Evolutionary conservation across 2,113 vertebrate genomes (phyloP), one percentile per base, ranked within the genome.

Genomic region (Setophaga petechia): DNA sequence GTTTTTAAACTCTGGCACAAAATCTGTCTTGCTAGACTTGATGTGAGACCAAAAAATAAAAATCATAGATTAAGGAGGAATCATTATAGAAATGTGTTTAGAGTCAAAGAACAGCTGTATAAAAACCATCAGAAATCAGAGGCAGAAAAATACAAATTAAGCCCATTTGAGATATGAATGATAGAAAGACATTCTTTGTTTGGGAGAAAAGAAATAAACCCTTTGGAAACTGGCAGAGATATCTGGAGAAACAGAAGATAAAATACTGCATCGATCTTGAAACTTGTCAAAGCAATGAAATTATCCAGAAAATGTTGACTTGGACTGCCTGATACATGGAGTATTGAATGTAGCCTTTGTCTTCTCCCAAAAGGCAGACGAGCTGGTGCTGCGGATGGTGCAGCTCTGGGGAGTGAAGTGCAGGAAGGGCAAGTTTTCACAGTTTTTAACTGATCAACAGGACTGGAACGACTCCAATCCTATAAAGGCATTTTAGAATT

Each of bases 271-370:
- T 73, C 43, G 52, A 54, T 85, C 90, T 85, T 88, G 63, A 93
- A 84, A 73, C 30, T 66, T 90, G 75, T 94, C 93, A 96, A 95
- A 94, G 78, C 74, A 95, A 95, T 85, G 43, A 76, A 93, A 93
- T 87, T 87, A 73, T 71, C 75, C 77, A 85, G 47, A 25, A 91
- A 95, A 90, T 59, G 15, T 72, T 83, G 94, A 93, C 96, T 41
- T 77, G 62, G 41, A 28, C 67, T 73, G 67, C 46, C 46, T 0
- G 0, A 22, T 24, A 51, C 37, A 87, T 14, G 18, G 24, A 27
- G 33, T 68, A 54, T 35, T 76, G 47, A 90, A 58, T 79, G 72
- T 35, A 86, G 72, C 30, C 28, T 77, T 69, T 88, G 62, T 87
- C 33, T 88, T 88, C 19, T 57, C 13, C 39, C 54, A 62, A 30